A percentile compares a stretch with the other conserved stretches of the same genome.
Evolutionary conservation across 2,888 invertebrate species (phyloP).

Genomic region (Carpatolechia fugitivella): DNA sequence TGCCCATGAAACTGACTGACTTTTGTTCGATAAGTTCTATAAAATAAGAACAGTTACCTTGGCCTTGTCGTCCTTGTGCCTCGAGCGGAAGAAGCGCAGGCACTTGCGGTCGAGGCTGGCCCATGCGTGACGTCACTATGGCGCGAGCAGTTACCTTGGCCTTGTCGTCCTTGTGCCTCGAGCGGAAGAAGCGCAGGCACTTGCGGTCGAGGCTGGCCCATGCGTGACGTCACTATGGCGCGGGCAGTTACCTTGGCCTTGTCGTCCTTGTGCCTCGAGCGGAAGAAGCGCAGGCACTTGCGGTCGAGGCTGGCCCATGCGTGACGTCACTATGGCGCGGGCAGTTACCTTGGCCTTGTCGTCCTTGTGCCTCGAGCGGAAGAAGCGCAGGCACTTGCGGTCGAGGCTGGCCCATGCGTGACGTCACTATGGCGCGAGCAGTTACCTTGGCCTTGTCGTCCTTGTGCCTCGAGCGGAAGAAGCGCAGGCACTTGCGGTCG

Average conservation of each 20-base stretch:
- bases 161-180: no score
- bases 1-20: no score
- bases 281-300: conserved; percentile 79
- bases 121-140: conserved; percentile 76
- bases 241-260: no score
- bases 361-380: conserved; percentile 35
- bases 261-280: background rate
- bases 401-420: conserved; percentile 86
- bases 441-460: no score
- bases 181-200: conserved; percentile 42
- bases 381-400: conserved; percentile 82
- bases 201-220: background rate
- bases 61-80: conserved; percentile 1
- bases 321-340: no score
- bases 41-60: no score
- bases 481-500: conserved; percentile 34
- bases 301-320: conserved; percentile 85
- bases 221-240: no score
- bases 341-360: conserved; percentile 4
- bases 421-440: no score
- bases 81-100: conserved; percentile 60
- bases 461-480: no score
- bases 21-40: no score
- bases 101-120: conserved; percentile 87
- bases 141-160: background rate